phyloP scores from a whole-genome alignment of 2,797 vertebrate genomes.

The Fistularia commersonii region DNA sequence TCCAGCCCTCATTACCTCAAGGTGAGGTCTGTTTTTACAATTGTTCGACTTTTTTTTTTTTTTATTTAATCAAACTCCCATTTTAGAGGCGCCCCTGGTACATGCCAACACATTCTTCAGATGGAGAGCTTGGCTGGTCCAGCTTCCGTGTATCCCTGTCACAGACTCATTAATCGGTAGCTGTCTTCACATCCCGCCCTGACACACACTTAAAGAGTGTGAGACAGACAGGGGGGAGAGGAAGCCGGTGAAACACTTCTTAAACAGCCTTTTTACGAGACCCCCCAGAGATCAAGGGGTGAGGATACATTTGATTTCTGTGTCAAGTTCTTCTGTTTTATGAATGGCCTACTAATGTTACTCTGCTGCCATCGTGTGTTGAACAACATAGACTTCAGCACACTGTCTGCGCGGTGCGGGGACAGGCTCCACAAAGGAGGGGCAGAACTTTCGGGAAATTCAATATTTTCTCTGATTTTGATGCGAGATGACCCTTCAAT shows the following conservation, averaged over 20 bases:
- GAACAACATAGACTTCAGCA: constrained; percentile 8
- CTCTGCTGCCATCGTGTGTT: constrained; percentile 70
- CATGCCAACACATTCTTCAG: constrained; percentile 77
- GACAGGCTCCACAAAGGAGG: background rate
- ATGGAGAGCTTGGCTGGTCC: constrained; percentile 67
- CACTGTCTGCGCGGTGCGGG: no score
- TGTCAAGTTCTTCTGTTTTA: constrained; percentile 37
- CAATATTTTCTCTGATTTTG: no score
- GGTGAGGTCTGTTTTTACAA: constrained; percentile 65
- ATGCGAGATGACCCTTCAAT: no score
- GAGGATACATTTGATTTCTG: constrained; percentile 63
- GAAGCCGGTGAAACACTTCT: constrained; percentile 36
- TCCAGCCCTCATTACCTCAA: constrained; percentile 56
- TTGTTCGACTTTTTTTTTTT: constrained; percentile 65
- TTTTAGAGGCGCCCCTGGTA: constrained; percentile 73
- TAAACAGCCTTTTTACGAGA: constrained; percentile 58
- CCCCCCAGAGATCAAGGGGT: constrained; percentile 60
- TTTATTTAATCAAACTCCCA: constrained; percentile 75
- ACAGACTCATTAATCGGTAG: constrained; percentile 67
- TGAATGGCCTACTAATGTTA: constrained; percentile 9
- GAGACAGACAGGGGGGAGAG: constrained; percentile 3
- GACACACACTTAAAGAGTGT: constrained; percentile 32
- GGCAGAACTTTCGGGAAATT: no score
- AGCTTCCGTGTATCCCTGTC: constrained; percentile 67
- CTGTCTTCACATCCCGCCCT: constrained; percentile 57